Percentiles rank a stretch among this genome's conserved stretches.
These are phyloP conservation scores for Tretioscincus oriximinensis DNA, from an alignment of 2,113 vertebrate species.

Conservation along the genomic window DNA sequence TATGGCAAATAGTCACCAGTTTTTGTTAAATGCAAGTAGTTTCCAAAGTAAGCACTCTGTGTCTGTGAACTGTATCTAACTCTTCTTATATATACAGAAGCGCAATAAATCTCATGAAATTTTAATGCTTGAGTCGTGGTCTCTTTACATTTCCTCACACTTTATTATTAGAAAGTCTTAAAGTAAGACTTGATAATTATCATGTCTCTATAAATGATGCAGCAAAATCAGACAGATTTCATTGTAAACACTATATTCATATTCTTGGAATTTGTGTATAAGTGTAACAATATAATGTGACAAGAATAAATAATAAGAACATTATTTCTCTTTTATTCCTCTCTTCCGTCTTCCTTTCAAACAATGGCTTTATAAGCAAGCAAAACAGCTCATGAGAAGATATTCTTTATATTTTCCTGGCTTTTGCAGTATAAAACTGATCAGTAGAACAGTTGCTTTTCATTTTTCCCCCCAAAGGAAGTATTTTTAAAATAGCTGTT, in stretches of 20 bases:
- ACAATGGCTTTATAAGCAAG: slow-evolving; percentile 11
- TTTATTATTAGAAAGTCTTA: slow-evolving; percentile 34
- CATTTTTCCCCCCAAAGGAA: neutral
- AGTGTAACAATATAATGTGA: neutral
- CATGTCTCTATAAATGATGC: slow-evolving; percentile 16
- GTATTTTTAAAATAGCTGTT: neutral
- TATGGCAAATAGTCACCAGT: neutral
- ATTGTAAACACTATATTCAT: neutral
- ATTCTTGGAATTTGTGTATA: neutral
- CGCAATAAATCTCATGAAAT: slow-evolving; percentile 24
- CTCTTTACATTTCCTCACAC: slow-evolving; percentile 33
- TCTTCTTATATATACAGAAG: neutral
- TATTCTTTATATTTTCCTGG: neutral
- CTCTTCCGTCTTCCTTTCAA: neutral
- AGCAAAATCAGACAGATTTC: slow-evolving; percentile 1
- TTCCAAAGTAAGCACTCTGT: neutral
- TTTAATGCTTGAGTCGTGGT: slow-evolving; percentile 7
- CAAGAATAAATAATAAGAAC: neutral
- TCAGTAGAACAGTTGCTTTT: neutral
- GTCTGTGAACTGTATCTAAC: neutral
- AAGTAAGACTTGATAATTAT: slow-evolving; percentile 1
- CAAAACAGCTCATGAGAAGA: neutral
- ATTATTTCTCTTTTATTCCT: neutral
- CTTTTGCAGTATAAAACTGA: neutral
- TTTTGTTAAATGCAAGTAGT: slow-evolving; percentile 3